Evolutionary conservation across 2,113 vertebrate genomes (phyloP).

Genomic region (Neogale vison): DNA sequence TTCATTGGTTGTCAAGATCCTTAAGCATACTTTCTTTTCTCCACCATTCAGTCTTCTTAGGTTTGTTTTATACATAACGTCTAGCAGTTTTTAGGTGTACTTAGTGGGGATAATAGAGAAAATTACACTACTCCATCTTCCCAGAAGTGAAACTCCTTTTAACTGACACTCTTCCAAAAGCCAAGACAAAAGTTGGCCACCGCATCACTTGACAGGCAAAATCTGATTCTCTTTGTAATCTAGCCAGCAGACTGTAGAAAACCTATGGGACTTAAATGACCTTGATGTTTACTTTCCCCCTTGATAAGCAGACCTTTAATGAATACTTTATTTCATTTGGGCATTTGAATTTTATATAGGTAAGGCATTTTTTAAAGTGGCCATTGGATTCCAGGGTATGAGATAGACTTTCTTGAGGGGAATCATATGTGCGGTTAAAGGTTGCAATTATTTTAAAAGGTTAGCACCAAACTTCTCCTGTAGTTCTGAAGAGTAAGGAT

Average conservation of each 20-base stretch:
- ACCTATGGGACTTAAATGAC: neutral
- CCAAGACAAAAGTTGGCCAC: neutral
- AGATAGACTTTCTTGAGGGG: neutral
- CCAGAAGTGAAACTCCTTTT: neutral
- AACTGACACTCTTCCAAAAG: neutral
- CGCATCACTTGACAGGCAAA: neutral
- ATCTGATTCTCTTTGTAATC: neutral
- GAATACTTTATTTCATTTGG: neutral
- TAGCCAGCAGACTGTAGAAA: neutral
- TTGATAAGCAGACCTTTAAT: neutral
- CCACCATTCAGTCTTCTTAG: neutral
- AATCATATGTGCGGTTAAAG: neutral
- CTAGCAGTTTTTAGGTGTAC: neutral
- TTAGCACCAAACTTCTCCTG: neutral
- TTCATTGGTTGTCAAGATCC: neutral
- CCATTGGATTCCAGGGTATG: neutral
- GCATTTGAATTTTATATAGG: neutral
- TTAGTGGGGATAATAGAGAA: neutral
- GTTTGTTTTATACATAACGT: neutral
- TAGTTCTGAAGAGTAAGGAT: neutral
- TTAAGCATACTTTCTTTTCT: neutral
- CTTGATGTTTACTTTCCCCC: neutral
- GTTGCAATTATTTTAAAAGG: neutral
- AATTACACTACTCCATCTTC: neutral
- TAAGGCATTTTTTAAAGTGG: neutral